Evolutionary conservation across 2,888 invertebrate species (phyloP), one percentile per base, ranked within the genome.

Genomic region (Desoria tigrina): DNA sequence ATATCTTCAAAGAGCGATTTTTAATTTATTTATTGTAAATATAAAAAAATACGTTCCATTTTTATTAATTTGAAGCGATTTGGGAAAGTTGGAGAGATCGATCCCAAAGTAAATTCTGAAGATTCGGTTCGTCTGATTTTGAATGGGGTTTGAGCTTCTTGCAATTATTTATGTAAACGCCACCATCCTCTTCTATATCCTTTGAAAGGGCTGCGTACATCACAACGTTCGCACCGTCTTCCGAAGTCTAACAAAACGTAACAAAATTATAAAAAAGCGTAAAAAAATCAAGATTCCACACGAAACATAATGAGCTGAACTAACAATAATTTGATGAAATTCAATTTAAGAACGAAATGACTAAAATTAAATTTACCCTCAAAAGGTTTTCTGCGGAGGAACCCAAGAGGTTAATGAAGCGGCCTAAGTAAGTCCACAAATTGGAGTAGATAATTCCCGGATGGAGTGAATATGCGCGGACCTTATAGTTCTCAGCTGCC

Each of bases 381-480:
- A 45, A 45, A n/a, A n/a, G n/a, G n/a, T n/a, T n/a, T n/a, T n/a
- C n/a, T n/a, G n/a, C n/a, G n/a, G n/a, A n/a, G n/a, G 16, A 16
- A 11, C 16, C 21, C 6, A 45, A 11, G 4, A 4, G 6, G 21
- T 45, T 45, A n/a, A 45, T 45, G 16, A 45, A 32, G 11, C 6
- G 6, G 4, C 45, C 45, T n/a, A 55, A 16, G 21, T 57, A 84
- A 69, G 88, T 83, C 78, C 92, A 93, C 32, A 93, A 81, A 73
- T 90, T 90, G 0, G 93, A 92, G 78, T 89, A 84, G 0, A 92
- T 90, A 60, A 94, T 84, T 39, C 94, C 94, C 0, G 94, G 94
- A 82, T 94, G 94, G 2, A 91, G 88, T 0, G 89, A 84, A 77
- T 86, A 87, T 2, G 85, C 84, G 78, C 86, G 86, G 0, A 92